Conservation (phyloP, 2,113 vertebrate species). For the Perca fluviatilis region DNA sequence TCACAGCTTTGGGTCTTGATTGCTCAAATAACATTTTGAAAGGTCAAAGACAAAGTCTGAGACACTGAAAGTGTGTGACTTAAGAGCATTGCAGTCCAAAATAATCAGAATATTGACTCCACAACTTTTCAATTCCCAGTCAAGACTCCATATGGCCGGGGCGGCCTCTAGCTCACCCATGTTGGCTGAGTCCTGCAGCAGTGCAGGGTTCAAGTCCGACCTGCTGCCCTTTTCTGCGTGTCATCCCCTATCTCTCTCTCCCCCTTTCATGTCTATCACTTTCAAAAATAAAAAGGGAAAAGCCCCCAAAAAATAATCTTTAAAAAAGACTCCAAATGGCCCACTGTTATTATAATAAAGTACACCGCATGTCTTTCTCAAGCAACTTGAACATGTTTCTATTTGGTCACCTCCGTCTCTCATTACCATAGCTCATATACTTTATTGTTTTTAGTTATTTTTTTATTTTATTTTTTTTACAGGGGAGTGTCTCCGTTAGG, state of each 20-base stretch:
- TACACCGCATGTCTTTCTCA: constrained; percentile 32
- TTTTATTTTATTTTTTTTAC: background rate
- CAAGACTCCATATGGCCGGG: constrained; percentile 23
- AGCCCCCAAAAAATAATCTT: too few species aligned
- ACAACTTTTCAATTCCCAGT: constrained; percentile 37
- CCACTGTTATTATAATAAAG: constrained; percentile 60
- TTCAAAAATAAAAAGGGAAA: too few species aligned
- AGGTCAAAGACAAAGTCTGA: constrained; percentile 48
- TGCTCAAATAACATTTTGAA: constrained; percentile 14
- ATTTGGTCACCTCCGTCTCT: constrained; percentile 37
- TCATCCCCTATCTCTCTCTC: too few species aligned
- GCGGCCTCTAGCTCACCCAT: too few species aligned
- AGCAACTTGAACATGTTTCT: constrained; percentile 37
- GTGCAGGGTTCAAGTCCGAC: too few species aligned
- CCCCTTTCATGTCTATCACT: too few species aligned
- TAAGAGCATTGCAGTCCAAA: background rate
- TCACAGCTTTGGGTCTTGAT: constrained; percentile 13
- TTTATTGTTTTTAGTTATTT: background rate
- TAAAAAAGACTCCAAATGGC: constrained; percentile 25
- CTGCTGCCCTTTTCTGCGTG: too few species aligned
- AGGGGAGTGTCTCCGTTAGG: background rate
- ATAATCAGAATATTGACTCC: constrained; percentile 24
- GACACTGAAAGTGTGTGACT: constrained; percentile 16
- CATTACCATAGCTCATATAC: background rate
- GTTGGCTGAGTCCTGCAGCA: too few species aligned